Base-by-base conservation (phyloP, 2,797 vertebrate genomes). In the Lerista edwardsae region DNA sequence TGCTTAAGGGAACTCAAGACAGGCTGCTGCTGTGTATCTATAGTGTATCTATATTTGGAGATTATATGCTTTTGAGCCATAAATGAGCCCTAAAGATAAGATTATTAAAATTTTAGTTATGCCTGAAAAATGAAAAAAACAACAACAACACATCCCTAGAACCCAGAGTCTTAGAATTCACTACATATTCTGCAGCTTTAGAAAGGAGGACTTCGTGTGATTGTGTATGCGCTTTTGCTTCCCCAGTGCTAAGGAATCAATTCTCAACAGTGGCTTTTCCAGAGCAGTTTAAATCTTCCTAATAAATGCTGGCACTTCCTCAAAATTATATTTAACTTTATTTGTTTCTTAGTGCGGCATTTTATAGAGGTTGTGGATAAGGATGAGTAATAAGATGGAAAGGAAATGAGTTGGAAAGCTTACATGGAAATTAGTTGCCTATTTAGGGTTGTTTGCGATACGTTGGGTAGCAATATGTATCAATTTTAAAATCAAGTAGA, bases 321-420 rank as follows among this genome's bases (percentile, higher is more conserved):
- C 61, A 31, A 47, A 23, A 2, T 36, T 47, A 29, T 65, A 0
- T 11, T 39, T 29, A 87, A 57, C 67, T 0, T 1, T 19, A 27
- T 55, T 34, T 79, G 25, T 79, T 25, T 89, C 15, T 80, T 44
- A 39, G 12, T 62, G 31, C 31, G 55, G 31, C 41, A 44, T 74
- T 55, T 59, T 78, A 31, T 80, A 47, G 19, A 23, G 47, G 15
- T 4, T 72, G 34, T 23, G 61, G 67, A 80, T 4, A 65, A 47
- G 79, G 9, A 27, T 47, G 17, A 57, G 47, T 27, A 65, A 19
- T 61, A 9, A 84, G 44, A 55, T 34, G 34, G 55, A 59, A 61
- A 62, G 72, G n/a, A 82, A 76, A 78, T n/a, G 5, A 79, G 67
- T n/a, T 75, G 39, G 8, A 68, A 67, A 79, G n/a, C 21, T 19